phyloP scores from a whole-genome alignment of 2,113 vertebrate species.

The Plectropomus leopardus region DNA sequence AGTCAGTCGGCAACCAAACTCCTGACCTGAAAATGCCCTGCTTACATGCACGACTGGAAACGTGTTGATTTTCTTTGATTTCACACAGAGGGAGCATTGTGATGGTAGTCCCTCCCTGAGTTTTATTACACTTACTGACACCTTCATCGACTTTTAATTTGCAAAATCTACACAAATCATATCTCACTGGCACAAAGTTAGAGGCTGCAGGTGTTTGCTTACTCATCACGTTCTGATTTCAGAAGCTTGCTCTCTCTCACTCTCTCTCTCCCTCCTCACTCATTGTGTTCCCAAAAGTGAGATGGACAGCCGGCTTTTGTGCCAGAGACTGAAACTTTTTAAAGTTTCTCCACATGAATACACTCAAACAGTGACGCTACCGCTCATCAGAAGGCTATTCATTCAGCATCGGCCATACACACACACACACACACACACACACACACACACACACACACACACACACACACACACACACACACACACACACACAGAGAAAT shows the following conservation, averaged over 20 bases:
- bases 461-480: constrained; percentile 43
- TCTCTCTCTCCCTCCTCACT: constrained; percentile 57
- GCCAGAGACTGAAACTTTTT: constrained; percentile 76
- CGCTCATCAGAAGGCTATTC: constrained; percentile 76
- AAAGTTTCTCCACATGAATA: constrained; percentile 83
- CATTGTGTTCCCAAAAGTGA: constrained; percentile 80
- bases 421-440: constrained; percentile 41
- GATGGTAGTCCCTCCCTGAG: too few species aligned
- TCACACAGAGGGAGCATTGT: not conserved
- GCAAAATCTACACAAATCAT: constrained; percentile 4
- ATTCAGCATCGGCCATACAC: constrained; percentile 46
- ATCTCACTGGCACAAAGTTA: constrained; percentile 11
- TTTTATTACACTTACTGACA: constrained; percentile 1
- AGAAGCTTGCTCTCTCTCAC: constrained; percentile 25
- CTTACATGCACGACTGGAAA: constrained; percentile 1
- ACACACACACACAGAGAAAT: constrained; percentile 15
- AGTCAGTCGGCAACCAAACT: constrained; percentile 28
- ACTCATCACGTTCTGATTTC: constrained; percentile 53
- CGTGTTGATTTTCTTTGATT: constrained; percentile 15
- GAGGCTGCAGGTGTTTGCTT: constrained; percentile 57
- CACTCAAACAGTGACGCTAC: constrained; percentile 74
- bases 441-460: constrained; percentile 27
- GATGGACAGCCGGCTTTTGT: constrained; percentile 83
- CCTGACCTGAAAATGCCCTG: constrained; percentile 38
- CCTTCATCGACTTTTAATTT: not conserved